Conservation (phyloP, 2,113 vertebrate species). For the Apistogramma diplotaenia region DNA sequence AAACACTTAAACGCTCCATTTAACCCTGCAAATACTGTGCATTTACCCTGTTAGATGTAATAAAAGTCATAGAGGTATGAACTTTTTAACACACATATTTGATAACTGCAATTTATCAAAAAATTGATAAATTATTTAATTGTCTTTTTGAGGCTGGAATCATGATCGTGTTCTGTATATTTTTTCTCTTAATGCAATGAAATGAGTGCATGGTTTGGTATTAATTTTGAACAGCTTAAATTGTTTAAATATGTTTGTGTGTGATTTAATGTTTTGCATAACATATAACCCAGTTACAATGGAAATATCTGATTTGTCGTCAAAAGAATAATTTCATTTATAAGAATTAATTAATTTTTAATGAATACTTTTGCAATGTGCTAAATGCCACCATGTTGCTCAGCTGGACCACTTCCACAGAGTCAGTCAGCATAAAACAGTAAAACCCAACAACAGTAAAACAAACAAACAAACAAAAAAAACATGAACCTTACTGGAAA, state of each 20-base stretch:
- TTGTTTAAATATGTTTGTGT: background rate
- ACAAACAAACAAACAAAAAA: too few relatives aligned
- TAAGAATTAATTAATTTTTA: background rate
- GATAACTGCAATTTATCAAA: too few relatives aligned
- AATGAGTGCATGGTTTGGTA: background rate
- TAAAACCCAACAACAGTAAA: background rate
- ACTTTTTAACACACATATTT: background rate
- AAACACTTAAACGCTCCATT: background rate
- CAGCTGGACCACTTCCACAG: background rate
- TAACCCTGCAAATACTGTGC: background rate
- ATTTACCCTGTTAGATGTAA: background rate
- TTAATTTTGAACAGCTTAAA: background rate
- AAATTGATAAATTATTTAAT: background rate
- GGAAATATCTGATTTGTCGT: background rate
- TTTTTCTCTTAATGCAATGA: background rate
- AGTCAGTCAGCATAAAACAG: background rate
- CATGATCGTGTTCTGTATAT: background rate
- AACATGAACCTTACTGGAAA: background rate
- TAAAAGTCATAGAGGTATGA: background rate
- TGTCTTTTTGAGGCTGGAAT: background rate
- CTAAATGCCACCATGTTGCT: background rate
- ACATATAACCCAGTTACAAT: background rate
- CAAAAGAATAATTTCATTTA: background rate
- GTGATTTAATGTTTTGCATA: background rate
- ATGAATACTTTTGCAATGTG: background rate